phyloP scores from a whole-genome alignment of 2,113 vertebrate species.

The Athene noctua region DNA sequence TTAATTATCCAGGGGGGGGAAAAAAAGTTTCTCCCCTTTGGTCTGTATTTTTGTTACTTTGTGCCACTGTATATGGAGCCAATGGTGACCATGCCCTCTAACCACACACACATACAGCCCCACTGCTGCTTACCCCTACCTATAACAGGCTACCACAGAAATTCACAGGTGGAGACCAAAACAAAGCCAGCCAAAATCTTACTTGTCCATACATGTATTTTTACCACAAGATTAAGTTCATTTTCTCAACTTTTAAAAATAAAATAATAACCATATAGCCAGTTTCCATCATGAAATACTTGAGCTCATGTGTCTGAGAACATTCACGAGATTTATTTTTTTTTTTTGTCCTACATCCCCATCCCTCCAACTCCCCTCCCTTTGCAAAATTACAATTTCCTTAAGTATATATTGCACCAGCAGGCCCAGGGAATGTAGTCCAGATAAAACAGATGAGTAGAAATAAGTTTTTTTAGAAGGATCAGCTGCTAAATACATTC shows the following conservation, averaged over 20 bases:
- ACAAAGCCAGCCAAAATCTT: background rate
- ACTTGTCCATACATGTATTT: background rate
- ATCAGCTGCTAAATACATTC: constrained; percentile 48
- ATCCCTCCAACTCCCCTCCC: background rate
- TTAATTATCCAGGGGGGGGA: background rate
- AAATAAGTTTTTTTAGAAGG: background rate
- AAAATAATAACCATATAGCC: background rate
- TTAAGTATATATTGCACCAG: constrained; percentile 2
- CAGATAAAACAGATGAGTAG: constrained; percentile 25
- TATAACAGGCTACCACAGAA: background rate
- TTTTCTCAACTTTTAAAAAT: background rate
- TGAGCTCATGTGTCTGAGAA: background rate
- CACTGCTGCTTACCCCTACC: background rate
- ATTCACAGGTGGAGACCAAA: background rate
- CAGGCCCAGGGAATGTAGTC: background rate
- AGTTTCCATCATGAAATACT: background rate
- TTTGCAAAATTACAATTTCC: constrained; percentile 3
- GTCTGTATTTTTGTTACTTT: background rate
- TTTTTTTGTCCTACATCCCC: background rate
- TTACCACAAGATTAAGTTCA: background rate
- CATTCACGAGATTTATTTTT: background rate
- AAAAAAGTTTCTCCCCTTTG: background rate
- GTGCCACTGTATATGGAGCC: background rate
- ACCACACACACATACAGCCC: background rate
- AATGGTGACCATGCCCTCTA: background rate